Conservation (phyloP, 92 coral and sea anemone species). For the Porites divaricata region DNA sequence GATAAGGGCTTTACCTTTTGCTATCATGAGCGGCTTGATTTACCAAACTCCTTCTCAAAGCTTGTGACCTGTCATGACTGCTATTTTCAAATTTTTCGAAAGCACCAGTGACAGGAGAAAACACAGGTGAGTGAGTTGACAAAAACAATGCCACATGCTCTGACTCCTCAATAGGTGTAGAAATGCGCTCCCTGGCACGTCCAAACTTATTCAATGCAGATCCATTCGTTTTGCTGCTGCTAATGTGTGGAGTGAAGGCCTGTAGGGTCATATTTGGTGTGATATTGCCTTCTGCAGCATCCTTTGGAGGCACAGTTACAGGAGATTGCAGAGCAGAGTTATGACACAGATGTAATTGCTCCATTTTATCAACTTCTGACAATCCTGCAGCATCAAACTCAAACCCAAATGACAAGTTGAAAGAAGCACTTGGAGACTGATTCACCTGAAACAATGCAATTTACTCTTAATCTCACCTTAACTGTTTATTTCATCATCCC, state of each 20-base stretch:
- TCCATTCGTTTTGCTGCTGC: background rate
- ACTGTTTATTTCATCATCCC: background rate
- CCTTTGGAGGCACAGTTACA: background rate
- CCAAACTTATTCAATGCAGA: conserved; percentile 21
- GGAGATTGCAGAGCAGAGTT: conserved; percentile 20
- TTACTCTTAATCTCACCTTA: background rate
- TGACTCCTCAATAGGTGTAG: conserved; percentile 85
- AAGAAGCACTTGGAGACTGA: conserved; percentile 54
- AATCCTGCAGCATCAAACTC: conserved; percentile 94
- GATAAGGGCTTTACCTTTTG: conserved; percentile 9
- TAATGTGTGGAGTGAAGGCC: conserved; percentile 10
- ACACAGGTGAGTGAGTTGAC: conserved; percentile 70
- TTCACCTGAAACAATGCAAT: conserved; percentile 1
- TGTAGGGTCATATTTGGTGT: conserved; percentile 2
- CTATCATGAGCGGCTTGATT: background rate
- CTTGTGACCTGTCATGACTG: background rate
- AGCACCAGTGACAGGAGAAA: conserved; percentile 73
- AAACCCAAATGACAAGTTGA: conserved; percentile 88
- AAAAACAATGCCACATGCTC: conserved; percentile 65
- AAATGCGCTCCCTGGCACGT: conserved; percentile 74
- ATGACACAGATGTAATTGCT: conserved; percentile 56
- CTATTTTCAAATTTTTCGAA: conserved; percentile 30
- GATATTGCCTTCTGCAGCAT: background rate
- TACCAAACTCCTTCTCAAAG: conserved; percentile 19
- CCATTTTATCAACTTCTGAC: conserved; percentile 86